Conservation (phyloP, 2,888 invertebrate species). For the Cinara cedri region DNA sequence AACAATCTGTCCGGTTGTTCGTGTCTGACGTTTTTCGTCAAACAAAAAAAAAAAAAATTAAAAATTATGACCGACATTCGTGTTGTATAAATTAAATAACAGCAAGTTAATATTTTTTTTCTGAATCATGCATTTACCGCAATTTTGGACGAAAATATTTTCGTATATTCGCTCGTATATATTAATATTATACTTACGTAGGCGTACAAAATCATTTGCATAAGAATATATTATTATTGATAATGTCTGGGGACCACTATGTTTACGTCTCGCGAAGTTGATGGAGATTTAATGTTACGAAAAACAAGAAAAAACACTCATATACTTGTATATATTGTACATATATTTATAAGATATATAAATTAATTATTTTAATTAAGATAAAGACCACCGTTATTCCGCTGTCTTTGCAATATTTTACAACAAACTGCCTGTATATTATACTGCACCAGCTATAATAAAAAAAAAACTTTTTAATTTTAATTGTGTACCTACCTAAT, state of each 20-base stretch:
- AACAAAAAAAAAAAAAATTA: no score
- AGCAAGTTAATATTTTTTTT: no score
- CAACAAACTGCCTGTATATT: background rate
- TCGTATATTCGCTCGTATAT: background rate
- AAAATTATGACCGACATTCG: no score
- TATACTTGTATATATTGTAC: background rate
- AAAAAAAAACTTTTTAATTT: background rate
- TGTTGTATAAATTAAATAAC: no score
- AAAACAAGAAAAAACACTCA: background rate
- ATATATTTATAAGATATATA: background rate
- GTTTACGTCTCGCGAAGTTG: no score
- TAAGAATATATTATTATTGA: background rate
- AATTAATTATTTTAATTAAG: conserved; percentile 2
- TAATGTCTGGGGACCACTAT: background rate
- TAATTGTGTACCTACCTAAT: no score
- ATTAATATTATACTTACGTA: no score
- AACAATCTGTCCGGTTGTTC: no score
- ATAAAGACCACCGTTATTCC: background rate
- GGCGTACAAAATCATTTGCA: background rate
- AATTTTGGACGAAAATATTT: no score
- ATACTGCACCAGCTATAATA: background rate
- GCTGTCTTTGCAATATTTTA: background rate
- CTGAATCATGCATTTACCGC: no score
- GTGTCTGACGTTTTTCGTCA: no score
- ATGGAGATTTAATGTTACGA: background rate